Evolutionary conservation across 2,797 vertebrate genomes (phyloP).

Genomic region (Micropoecilia bifurca): DNA sequence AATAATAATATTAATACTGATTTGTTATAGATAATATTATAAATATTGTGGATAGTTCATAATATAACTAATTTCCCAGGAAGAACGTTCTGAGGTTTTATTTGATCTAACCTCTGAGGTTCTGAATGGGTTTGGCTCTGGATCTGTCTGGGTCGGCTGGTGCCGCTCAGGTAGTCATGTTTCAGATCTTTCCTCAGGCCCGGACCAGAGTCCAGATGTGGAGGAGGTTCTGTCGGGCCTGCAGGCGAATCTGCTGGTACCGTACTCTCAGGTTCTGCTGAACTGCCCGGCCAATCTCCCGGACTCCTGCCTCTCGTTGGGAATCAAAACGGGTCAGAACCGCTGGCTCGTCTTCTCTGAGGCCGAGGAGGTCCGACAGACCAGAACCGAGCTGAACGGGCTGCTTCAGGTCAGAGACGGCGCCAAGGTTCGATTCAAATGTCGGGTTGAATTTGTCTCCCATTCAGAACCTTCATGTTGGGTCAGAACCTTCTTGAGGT

Average conservation of each 20-base stretch:
- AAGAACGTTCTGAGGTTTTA: not conserved
- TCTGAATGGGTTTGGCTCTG: not conserved
- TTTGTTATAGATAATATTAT: not conserved
- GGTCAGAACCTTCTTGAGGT: too few relatives aligned
- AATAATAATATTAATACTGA: not conserved
- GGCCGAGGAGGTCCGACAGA: conserved; percentile 67
- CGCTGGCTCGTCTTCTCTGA: conserved; percentile 87
- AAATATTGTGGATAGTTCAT: not conserved
- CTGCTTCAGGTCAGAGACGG: conserved; percentile 70
- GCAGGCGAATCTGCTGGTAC: conserved; percentile 81
- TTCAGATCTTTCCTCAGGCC: conserved; percentile 35
- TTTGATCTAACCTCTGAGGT: not conserved
- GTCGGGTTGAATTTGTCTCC: not conserved
- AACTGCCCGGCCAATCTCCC: conserved; percentile 84
- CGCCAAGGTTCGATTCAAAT: not conserved
- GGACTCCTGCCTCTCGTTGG: conserved; percentile 86
- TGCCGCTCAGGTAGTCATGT: not conserved
- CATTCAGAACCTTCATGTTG: not conserved
- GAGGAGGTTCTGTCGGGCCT: conserved; percentile 82
- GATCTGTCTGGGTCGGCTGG: not conserved
- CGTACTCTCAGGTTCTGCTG: conserved; percentile 82
- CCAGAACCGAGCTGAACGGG: conserved; percentile 81
- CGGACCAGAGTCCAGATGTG: conserved; percentile 34
- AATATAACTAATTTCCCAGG: not conserved
- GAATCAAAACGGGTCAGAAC: conserved; percentile 71